phyloP scores from a whole-genome alignment of 2,113 vertebrate species.

The Callospermophilus lateralis region DNA sequence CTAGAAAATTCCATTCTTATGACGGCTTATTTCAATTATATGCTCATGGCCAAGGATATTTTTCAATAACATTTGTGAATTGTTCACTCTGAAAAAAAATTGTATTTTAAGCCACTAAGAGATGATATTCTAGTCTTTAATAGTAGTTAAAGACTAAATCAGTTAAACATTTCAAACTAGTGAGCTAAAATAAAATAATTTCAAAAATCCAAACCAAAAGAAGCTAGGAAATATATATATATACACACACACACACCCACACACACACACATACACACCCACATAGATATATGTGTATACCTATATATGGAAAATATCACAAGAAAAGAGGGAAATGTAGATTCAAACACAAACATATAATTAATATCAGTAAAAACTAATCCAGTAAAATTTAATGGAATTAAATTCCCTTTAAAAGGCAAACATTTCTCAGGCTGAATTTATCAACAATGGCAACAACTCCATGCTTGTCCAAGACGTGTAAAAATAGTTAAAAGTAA shows the following conservation, averaged over 20 bases:
- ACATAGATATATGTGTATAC: background rate
- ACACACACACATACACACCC: background rate
- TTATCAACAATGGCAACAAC: background rate
- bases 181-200: background rate
- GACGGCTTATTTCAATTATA: background rate
- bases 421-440: slow-evolving; percentile 24
- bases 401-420: background rate
- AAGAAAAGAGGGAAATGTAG: background rate
- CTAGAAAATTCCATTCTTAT: slow-evolving; percentile 16
- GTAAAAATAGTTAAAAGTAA: background rate
- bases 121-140: background rate
- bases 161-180: background rate
- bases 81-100: background rate
- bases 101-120: background rate
- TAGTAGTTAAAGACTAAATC: background rate
- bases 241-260: too few relatives aligned
- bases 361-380: background rate
- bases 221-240: background rate
- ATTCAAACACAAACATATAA: background rate
- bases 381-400: background rate
- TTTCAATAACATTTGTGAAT: background rate
- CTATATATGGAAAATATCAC: background rate
- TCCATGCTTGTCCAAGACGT: background rate
- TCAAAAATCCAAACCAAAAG: background rate
- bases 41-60: background rate